phyloP scores from a whole-genome alignment of 2,888 invertebrate species.

The Melinaea menophilus region DNA sequence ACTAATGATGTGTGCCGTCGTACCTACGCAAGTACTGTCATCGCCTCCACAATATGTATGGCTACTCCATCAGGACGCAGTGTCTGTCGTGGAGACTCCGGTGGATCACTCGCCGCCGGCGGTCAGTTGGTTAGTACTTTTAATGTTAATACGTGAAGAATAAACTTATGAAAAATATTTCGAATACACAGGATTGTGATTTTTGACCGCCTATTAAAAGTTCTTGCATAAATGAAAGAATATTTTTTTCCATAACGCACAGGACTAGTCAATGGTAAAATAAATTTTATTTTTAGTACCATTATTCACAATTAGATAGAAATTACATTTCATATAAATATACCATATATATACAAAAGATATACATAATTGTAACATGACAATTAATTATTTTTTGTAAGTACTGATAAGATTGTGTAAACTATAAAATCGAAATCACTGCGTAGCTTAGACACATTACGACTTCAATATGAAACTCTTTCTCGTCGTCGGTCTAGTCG shows the following conservation, averaged over 20 bases:
- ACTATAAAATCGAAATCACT: not conserved
- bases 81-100: constrained; percentile 43
- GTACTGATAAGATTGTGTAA: not conserved
- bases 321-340: too few relatives aligned
- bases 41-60: constrained; percentile 28
- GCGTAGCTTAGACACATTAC: not conserved
- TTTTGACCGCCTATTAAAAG: too few relatives aligned
- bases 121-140: not conserved
- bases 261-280: too few relatives aligned
- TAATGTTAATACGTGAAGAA: not conserved
- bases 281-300: too few relatives aligned
- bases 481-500: not conserved
- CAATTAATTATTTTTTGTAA: too few relatives aligned
- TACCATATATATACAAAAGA: too few relatives aligned
- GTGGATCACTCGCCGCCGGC: constrained; percentile 30
- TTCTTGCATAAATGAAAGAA: too few relatives aligned
- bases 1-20: not conserved
- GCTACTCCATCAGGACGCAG: constrained; percentile 27
- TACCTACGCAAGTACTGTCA: not conserved
- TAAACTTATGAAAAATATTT: too few relatives aligned
- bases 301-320: too few relatives aligned
- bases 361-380: too few relatives aligned
- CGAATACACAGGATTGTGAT: too few relatives aligned
- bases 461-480: not conserved
- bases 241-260: too few relatives aligned